These are phyloP conservation scores for Proteles cristata DNA, from an alignment of 2,113 vertebrate genomes.

Conservation along the genomic window DNA sequence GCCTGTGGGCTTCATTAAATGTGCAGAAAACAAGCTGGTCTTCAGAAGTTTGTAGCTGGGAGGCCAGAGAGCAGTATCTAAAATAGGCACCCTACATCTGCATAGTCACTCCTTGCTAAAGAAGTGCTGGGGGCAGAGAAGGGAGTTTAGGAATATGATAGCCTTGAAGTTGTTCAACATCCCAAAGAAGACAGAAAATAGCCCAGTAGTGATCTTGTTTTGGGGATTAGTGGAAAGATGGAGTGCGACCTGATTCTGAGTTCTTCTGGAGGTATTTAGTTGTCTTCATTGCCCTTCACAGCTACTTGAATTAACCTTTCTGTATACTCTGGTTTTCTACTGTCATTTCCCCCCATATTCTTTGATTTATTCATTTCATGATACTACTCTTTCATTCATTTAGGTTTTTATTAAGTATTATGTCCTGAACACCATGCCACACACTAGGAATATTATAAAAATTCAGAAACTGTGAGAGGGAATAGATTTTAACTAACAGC, in stretches of 20 bases:
- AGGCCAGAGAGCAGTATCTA: conserved; percentile 46
- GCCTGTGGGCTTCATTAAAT: conserved; percentile 78
- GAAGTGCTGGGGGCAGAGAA: neutral
- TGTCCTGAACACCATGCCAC: neutral
- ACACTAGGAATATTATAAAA: neutral
- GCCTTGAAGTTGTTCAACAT: neutral
- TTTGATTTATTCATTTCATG: neutral
- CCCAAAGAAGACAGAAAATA: neutral
- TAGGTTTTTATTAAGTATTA: neutral
- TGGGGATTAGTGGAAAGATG: fast-evolving
- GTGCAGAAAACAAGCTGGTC: conserved; percentile 63
- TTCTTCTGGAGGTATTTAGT: neutral
- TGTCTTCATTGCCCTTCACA: neutral
- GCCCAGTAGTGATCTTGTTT: too few relatives aligned
- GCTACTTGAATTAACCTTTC: neutral
- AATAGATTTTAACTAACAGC: neutral
- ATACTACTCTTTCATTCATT: neutral
- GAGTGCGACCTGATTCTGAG: neutral
- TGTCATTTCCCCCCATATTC: neutral
- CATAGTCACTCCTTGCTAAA: neutral
- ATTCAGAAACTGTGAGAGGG: neutral
- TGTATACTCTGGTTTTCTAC: neutral
- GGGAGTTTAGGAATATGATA: neutral
- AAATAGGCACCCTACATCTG: neutral
- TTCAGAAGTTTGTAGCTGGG: neutral